Evolutionary conservation across 2,888 invertebrate genomes (phyloP).

Genomic region (Pristionchus exspectatus): DNA sequence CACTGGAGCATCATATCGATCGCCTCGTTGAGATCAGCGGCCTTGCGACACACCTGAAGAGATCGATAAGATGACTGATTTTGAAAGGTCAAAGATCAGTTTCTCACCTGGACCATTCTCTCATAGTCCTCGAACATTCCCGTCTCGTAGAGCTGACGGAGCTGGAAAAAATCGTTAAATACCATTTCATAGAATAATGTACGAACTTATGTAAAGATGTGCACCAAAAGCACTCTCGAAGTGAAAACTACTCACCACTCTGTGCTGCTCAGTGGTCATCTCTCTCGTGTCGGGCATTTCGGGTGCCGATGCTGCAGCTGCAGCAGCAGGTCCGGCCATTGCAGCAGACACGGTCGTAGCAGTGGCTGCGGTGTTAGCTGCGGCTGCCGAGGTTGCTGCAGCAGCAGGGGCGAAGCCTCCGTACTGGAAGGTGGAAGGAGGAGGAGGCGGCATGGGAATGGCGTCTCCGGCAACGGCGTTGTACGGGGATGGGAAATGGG

Average conservation of each 20-base stretch:
- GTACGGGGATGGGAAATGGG: neutral
- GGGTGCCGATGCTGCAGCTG: neutral
- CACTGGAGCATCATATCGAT: slow-evolving; percentile 37
- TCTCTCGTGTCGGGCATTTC: neutral
- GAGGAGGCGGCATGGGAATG: neutral
- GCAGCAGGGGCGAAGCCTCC: neutral
- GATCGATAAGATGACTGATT: neutral
- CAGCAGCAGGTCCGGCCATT: neutral
- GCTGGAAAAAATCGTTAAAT: neutral
- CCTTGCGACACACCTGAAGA: neutral
- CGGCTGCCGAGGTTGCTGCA: neutral
- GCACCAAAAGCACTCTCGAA: neutral
- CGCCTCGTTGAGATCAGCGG: slow-evolving; percentile 11
- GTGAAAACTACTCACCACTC: neutral
- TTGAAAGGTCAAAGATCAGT: neutral
- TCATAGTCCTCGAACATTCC: slow-evolving; percentile 43
- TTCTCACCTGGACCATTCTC: neutral
- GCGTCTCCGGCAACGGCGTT: neutral
- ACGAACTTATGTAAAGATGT: neutral
- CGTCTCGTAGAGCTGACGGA: neutral
- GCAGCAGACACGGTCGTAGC: neutral
- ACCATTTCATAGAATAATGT: neutral
- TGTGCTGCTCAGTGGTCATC: neutral
- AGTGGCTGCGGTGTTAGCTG: neutral
- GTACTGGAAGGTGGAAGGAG: neutral